Base-by-base conservation (phyloP, 1,140 invertebrate species). In the Drosophila seguyi region DNA sequence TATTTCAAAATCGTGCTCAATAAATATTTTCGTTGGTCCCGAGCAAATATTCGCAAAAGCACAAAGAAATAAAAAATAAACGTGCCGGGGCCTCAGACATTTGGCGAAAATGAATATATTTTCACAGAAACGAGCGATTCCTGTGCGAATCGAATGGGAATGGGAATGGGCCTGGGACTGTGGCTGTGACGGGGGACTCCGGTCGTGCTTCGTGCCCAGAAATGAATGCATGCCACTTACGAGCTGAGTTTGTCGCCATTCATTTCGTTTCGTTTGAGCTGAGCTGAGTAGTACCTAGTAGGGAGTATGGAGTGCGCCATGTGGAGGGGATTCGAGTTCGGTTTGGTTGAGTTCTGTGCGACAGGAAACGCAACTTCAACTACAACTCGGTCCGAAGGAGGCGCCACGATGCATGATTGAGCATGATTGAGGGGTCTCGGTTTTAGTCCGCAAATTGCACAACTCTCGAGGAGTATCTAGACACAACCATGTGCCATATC, bases 1-100 rank as follows among this genome's bases (percentile, higher is more conserved):
- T 87, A 87, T 88, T 87, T 87, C 76, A 84, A 84, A 87, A 84
- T 87, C 84, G 84, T 87, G 85, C 85, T 87, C 84, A 90, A 87
- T 87, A 87, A 87, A 87, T 87, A 80, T 83, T 88, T 87, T 84
- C 73, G 58, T 63, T 80, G 80, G 72, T 78, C 50, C 77, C 60
- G 67, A 47, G 50, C 61, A 71, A 73, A 83, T 65, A 73, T 67
- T 72, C 75, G 83, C 65, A 68, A 55, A 71, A 58, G 60, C 39
- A 75, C 48, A 57, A 55, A 36, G 39, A 59, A 75, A 59, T 34
- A 44, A 67, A 44, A 45, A 67, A 75, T 41, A 86, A 87, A 87
- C 83, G 83, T 87, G 83, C 75, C 73, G 53, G 44, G 74, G 56
- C 65, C 52, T 50, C 72, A 81, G 83, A 80, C 71, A 79, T 88